phyloP scores from a whole-genome alignment of 2,888 invertebrate genomes.

The Aphodius granarius region DNA sequence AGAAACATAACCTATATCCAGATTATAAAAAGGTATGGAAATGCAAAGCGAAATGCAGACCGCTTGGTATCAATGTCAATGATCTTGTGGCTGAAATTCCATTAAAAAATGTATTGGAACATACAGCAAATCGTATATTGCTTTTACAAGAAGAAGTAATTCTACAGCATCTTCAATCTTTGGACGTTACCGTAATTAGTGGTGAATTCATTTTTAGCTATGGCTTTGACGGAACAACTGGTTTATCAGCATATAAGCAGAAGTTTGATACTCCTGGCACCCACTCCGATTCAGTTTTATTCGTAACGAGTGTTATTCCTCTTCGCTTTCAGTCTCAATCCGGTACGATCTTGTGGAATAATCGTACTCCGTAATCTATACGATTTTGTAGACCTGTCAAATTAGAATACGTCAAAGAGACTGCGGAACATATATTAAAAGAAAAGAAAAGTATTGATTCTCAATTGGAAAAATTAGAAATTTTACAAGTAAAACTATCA shows the following conservation, averaged over 20 bases:
- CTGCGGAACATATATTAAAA: not conserved
- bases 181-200: constrained; percentile 8
- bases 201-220: constrained; percentile 17
- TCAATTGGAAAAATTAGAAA: too few species aligned
- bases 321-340: not conserved
- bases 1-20: constrained; percentile 2
- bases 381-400: constrained; percentile 5
- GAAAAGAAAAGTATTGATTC: not conserved
- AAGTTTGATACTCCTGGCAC: constrained; percentile 6
- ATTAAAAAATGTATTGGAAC: constrained; percentile 11
- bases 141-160: constrained; percentile 8
- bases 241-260: constrained; percentile 13
- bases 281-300: not conserved
- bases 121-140: constrained; percentile 7
- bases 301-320: constrained; percentile 9
- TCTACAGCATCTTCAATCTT: not conserved
- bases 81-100: constrained; percentile 2
- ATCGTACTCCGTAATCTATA: constrained; percentile 1
- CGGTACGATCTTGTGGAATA: not conserved
- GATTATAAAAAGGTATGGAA: constrained; percentile 7
- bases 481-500: constrained; percentile 5
- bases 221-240: constrained; percentile 15
- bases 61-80: not conserved
- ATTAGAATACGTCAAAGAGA: constrained; percentile 8
- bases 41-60: constrained; percentile 16